These are phyloP conservation scores for Drosophila planitibia DNA, from an alignment of 2,888 invertebrate genomes.

Conservation along the genomic window DNA sequence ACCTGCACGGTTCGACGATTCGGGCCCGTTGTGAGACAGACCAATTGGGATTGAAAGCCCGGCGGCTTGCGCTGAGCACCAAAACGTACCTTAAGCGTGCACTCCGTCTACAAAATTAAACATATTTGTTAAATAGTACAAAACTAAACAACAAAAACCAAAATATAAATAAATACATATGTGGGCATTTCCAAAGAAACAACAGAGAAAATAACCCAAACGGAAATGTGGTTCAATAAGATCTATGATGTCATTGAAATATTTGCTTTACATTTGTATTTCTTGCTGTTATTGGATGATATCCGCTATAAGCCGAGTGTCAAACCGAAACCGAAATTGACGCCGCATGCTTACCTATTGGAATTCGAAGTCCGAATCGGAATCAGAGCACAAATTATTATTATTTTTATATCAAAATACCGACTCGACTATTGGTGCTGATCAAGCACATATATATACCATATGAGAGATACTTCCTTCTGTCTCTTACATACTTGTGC, in stretches of 20 bases:
- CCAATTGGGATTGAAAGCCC: conserved; percentile 98
- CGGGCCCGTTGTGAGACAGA: conserved; percentile 95
- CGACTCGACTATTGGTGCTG: no score
- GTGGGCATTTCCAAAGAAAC: neutral
- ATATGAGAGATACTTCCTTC: no score
- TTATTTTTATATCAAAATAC: no score
- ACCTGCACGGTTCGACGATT: conserved; percentile 88
- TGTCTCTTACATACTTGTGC: no score
- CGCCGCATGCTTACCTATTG: no score
- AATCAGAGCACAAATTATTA: neutral
- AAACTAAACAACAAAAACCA: neutral
- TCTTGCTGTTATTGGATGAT: neutral
- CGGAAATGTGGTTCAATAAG: neutral
- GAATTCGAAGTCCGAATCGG: neutral
- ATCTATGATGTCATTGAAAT: neutral
- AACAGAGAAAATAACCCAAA: neutral
- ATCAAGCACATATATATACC: no score
- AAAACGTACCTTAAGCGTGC: conserved; percentile 89
- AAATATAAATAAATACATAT: neutral
- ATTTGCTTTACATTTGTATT: neutral
- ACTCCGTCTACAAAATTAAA: conserved; percentile 82
- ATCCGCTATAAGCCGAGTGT: neutral
- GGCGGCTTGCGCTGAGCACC: conserved; percentile 94
- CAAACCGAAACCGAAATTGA: neutral
- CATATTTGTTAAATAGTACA: neutral